phyloP scores from a whole-genome alignment of 2,888 invertebrate species.

The Teleiodes luculella region DNA sequence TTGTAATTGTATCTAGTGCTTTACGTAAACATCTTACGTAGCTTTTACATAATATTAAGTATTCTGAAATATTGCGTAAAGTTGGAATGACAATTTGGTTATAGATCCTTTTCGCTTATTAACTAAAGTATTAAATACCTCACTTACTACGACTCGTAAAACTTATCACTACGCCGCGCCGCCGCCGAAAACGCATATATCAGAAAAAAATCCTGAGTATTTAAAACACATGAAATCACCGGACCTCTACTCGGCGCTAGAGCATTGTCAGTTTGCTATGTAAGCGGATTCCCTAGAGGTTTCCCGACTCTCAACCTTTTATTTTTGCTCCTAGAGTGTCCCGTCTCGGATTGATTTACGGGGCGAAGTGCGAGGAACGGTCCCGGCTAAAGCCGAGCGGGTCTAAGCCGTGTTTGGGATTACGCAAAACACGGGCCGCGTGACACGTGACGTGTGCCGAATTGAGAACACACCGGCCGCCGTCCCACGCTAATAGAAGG shows the following conservation, averaged over 20 bases:
- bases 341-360: slow-evolving; percentile 66
- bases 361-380: slow-evolving; percentile 58
- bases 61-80: no score
- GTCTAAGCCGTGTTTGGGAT: slow-evolving; percentile 64
- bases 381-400: slow-evolving; percentile 53
- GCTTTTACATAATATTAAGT: no score
- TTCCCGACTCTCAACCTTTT: slow-evolving; percentile 48
- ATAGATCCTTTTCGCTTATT: no score
- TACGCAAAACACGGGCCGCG: slow-evolving; percentile 66
- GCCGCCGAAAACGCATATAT: no score
- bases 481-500: slow-evolving; percentile 5
- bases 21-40: neutral
- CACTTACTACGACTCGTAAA: no score
- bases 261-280: neutral
- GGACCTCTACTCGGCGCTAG: neutral
- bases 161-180: no score
- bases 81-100: no score
- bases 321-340: slow-evolving; percentile 57
- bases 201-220: neutral
- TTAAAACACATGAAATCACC: neutral
- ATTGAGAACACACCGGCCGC: slow-evolving; percentile 42
- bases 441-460: slow-evolving; percentile 57
- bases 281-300: slow-evolving; percentile 25
- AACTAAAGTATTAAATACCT: no score
- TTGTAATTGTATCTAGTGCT: neutral